A percentile compares a stretch with the other conserved stretches of the same genome.
These are phyloP conservation scores for Halcyon badia DNA, from an alignment of 2,797 vertebrate genomes.

Conservation along the genomic window DNA sequence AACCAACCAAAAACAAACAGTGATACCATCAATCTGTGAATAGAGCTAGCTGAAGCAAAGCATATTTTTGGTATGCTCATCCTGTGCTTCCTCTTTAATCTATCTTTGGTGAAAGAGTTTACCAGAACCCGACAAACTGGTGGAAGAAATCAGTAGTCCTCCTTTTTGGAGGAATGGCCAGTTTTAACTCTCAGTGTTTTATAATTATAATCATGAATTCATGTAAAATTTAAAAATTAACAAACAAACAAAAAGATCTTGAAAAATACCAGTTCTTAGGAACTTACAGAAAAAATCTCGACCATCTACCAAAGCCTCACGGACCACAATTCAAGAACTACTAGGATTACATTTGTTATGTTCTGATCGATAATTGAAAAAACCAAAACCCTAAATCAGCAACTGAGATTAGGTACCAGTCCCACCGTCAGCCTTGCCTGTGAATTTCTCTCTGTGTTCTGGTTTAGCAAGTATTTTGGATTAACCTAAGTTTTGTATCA, in stretches of 20 bases:
- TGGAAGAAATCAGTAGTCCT: conserved; percentile 27
- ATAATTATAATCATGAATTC: not conserved
- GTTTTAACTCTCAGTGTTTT: conserved; percentile 5
- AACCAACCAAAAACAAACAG: conserved; percentile 60
- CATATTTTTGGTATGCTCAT: conserved; percentile 55
- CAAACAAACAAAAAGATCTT: not conserved
- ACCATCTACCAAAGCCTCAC: not conserved
- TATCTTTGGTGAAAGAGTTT: conserved; percentile 66
- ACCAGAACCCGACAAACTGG: conserved; percentile 20
- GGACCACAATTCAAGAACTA: not conserved
- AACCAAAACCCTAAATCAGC: not conserved
- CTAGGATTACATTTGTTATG: not conserved
- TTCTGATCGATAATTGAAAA: not conserved
- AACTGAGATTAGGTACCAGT: not conserved
- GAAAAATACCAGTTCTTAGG: not conserved
- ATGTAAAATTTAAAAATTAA: not conserved
- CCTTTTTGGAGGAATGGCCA: not conserved
- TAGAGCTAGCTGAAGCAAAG: conserved; percentile 55
- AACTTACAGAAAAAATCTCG: not conserved
- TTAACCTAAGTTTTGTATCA: not conserved
- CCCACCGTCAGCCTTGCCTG: not conserved
- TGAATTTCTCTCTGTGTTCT: not conserved
- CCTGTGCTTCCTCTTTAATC: conserved; percentile 67
- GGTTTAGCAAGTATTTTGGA: not conserved
- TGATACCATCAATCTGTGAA: conserved; percentile 72